Evolutionary conservation across 2,888 invertebrate genomes (phyloP).

Genomic region (Cephus pulcher): DNA sequence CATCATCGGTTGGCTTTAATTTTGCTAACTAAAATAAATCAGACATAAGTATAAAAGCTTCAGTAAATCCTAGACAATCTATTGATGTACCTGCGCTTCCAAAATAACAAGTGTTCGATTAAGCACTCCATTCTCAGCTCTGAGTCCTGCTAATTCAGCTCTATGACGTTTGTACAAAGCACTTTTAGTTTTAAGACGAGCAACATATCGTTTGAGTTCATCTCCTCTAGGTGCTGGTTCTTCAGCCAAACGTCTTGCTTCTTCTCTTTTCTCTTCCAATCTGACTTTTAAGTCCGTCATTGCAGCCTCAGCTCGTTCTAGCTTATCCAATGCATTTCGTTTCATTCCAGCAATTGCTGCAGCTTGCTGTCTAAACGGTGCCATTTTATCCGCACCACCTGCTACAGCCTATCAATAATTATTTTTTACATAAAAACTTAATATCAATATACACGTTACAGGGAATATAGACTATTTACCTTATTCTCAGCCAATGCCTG

Average conservation of each 20-base stretch:
- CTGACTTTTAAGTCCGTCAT: constrained; percentile 74
- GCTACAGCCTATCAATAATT: constrained; percentile 39
- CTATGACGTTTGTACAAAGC: constrained; percentile 84
- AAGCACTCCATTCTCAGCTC: constrained; percentile 82
- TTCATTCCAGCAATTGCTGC: constrained; percentile 84
- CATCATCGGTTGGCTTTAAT: constrained; percentile 24
- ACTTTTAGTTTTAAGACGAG: constrained; percentile 83
- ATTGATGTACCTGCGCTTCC: constrained; percentile 68
- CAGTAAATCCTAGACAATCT: neutral
- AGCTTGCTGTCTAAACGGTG: constrained; percentile 88
- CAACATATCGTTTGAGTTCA: constrained; percentile 87
- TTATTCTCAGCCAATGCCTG: constrained; percentile 80
- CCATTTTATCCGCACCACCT: constrained; percentile 76
- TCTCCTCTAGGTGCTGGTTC: constrained; percentile 71
- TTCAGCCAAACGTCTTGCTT: constrained; percentile 45
- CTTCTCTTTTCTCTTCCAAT: constrained; percentile 51
- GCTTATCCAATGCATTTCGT: constrained; percentile 60
- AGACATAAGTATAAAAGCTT: neutral
- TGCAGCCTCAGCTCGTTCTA: constrained; percentile 68
- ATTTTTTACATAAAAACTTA: neutral
- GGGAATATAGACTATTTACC: constrained; percentile 53
- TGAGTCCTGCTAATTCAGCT: constrained; percentile 79
- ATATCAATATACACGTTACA: neutral
- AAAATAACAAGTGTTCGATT: constrained; percentile 82
- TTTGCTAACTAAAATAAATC: constrained; percentile 24